Evolutionary conservation across 1,140 invertebrate species (phyloP).

Genomic region (Diploscapter pachys): DNA sequence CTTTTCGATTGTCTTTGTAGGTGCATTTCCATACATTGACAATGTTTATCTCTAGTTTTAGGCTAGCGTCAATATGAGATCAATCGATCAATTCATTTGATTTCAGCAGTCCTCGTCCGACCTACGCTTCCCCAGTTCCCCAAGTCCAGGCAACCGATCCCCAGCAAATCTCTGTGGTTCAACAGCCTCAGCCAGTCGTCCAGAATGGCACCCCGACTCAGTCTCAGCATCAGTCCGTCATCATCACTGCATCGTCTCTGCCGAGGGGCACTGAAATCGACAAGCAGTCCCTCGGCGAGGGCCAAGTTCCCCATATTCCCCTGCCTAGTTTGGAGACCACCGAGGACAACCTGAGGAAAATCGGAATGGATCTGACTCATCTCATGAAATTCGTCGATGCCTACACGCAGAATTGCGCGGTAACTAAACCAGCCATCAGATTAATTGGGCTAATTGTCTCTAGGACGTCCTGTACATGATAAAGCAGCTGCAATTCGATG

Average conservation of each 20-base stretch:
- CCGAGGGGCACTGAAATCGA: conserved; percentile 11
- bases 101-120: not conserved
- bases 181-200: too few relatives aligned
- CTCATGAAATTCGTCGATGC: conserved; percentile 23
- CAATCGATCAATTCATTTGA: not conserved
- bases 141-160: too few relatives aligned
- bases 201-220: not conserved
- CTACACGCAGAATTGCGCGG: conserved; percentile 27
- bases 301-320: conserved; percentile 11
- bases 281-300: conserved; percentile 20
- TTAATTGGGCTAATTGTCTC: not conserved
- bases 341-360: conserved; percentile 25
- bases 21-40: too few relatives aligned
- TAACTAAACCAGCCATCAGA: conserved; percentile 13
- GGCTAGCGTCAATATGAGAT: not conserved
- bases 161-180: too few relatives aligned
- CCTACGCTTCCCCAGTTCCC: too few relatives aligned
- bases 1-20: too few relatives aligned
- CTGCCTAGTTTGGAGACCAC: conserved; percentile 10
- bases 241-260: not conserved
- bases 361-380: conserved; percentile 29
- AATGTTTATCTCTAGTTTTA: too few relatives aligned
- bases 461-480: conserved; percentile 31
- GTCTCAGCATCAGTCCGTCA: not conserved
- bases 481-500: conserved; percentile 20